Conservation (phyloP, 2,113 vertebrate genomes). For the Protomyctophum bolini region DNA sequence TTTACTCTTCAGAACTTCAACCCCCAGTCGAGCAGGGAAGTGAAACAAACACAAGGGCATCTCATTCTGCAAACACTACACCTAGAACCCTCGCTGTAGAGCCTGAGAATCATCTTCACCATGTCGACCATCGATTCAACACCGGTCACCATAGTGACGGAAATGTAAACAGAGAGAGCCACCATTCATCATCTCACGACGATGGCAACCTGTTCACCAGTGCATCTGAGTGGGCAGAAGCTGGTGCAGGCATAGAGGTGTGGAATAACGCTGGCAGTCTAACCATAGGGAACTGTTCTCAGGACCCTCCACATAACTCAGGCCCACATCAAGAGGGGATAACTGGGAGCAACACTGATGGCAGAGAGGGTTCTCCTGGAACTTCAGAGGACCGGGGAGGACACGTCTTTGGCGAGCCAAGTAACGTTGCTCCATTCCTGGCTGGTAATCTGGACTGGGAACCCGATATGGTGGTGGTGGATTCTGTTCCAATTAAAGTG, state of each 20-base stretch:
- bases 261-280: too few relatives aligned
- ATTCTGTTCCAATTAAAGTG: constrained; percentile 12
- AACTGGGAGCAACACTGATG: neutral
- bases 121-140: neutral
- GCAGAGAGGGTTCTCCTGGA: neutral
- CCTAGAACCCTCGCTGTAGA: neutral
- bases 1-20: neutral
- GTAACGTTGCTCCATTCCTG: neutral
- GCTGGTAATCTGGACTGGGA: constrained; percentile 12
- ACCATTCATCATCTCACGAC: neutral
- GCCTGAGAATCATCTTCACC: neutral
- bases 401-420: constrained; percentile 13
- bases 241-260: too few relatives aligned
- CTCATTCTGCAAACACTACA: too few relatives aligned
- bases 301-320: too few relatives aligned
- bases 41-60: too few relatives aligned
- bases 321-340: too few relatives aligned
- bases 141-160: neutral
- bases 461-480: constrained; percentile 22
- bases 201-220: neutral
- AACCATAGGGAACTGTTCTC: too few relatives aligned
- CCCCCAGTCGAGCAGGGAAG: neutral
- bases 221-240: neutral
- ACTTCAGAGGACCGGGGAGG: constrained; percentile 34
- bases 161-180: neutral